A percentile compares a stretch with the other conserved stretches of the same genome.
These are phyloP conservation scores for Drosophila cyrtoloma DNA, from an alignment of 2,888 invertebrate species.

Conservation along the genomic window DNA sequence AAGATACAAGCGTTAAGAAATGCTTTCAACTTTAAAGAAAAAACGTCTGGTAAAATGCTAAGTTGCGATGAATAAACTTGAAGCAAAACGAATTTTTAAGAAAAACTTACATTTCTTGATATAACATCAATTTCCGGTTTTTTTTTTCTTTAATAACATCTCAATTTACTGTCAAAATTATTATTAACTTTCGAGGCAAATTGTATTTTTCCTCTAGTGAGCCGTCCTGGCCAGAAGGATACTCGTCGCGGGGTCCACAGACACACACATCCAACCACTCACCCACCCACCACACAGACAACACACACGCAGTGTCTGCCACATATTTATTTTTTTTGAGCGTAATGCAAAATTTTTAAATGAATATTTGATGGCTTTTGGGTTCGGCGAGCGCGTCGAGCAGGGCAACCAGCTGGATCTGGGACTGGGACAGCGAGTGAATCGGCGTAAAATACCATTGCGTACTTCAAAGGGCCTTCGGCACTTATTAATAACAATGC, in stretches of 20 bases:
- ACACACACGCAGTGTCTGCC: conserved; percentile 1
- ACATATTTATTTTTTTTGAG: not conserved
- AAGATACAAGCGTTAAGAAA: not conserved
- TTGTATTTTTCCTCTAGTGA: not conserved
- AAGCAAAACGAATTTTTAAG: not conserved
- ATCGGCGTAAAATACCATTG: conserved; percentile 25
- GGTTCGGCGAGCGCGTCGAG: conserved; percentile 32
- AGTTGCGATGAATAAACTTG: not conserved
- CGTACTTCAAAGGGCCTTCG: conserved; percentile 48
- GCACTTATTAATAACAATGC: conserved; percentile 50
- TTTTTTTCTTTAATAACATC: not conserved
- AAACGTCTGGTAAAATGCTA: not conserved
- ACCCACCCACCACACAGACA: not conserved
- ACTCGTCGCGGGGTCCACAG: not conserved
- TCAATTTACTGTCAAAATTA: not conserved
- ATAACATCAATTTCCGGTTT: not conserved
- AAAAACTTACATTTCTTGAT: not conserved
- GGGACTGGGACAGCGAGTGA: not conserved
- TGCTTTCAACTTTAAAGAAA: not conserved
- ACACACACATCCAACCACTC: too few species aligned
- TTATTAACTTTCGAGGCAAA: not conserved
- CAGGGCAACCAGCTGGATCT: not conserved
- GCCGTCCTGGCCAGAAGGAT: not conserved
- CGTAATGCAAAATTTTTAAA: conserved; percentile 38
- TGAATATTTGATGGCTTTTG: conserved; percentile 53